Evolutionary conservation across 1,140 invertebrate species (phyloP).

Genomic region (Chymomyza costata): DNA sequence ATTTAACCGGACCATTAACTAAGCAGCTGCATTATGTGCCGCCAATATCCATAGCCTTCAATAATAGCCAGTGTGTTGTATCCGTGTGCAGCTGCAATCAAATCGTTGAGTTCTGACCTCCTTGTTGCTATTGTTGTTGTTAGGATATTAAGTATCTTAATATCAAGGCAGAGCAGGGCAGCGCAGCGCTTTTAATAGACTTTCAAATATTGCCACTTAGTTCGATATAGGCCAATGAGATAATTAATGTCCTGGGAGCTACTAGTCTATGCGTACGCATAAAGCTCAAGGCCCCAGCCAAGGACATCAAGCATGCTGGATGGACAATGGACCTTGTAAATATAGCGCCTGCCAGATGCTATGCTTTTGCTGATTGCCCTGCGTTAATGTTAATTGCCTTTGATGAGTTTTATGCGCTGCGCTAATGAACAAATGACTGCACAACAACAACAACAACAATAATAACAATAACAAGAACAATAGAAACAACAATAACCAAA

Average conservation of each 20-base stretch:
- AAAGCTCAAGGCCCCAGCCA: conserved; percentile 42
- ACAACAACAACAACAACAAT: conserved; percentile 55
- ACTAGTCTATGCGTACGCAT: not conserved
- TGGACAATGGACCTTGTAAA: conserved; percentile 5
- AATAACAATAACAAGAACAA: no score
- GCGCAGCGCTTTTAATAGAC: conserved; percentile 63
- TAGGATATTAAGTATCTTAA: no score
- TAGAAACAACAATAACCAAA: no score
- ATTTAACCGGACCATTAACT: conserved; percentile 19
- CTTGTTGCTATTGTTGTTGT: conserved; percentile 2
- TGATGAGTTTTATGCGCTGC: conserved; percentile 69
- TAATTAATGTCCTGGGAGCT: conserved; percentile 67
- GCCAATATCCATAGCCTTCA: conserved; percentile 30
- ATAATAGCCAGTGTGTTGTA: conserved; percentile 1
- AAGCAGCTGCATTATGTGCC: not conserved
- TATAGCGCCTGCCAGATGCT: conserved; percentile 5
- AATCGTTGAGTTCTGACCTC: conserved; percentile 21
- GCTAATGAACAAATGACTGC: conserved; percentile 72
- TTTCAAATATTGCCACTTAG: conserved; percentile 71
- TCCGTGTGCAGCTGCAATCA: conserved; percentile 22
- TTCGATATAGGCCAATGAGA: conserved; percentile 49
- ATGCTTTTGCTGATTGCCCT: conserved; percentile 52
- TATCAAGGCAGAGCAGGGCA: not conserved
- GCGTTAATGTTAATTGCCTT: conserved; percentile 71
- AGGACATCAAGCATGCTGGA: conserved; percentile 10